These are phyloP conservation scores for Protophormia terraenovae DNA, from an alignment of 2,888 invertebrate genomes.

Conservation along the genomic window DNA sequence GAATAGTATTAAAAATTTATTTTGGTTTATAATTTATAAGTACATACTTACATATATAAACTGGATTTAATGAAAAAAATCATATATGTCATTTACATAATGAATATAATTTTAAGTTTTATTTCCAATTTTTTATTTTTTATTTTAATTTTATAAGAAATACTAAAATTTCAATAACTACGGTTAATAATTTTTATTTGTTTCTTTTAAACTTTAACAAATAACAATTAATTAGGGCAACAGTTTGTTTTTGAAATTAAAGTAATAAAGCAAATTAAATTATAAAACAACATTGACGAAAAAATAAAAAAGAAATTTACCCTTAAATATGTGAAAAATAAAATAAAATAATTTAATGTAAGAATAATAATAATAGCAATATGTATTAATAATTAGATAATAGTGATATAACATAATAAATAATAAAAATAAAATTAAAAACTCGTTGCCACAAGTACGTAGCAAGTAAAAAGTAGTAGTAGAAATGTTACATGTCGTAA, in stretches of 20 bases:
- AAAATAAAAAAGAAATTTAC: constrained; percentile 1
- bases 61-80: not conserved
- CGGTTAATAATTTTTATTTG: constrained; percentile 53
- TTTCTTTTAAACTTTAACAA: constrained; percentile 64
- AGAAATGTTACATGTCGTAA: constrained; percentile 11
- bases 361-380: constrained; percentile 23
- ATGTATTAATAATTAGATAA: constrained; percentile 13
- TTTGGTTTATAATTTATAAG: too few species aligned
- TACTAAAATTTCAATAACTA: constrained; percentile 57
- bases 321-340: constrained; percentile 35
- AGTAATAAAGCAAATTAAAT: constrained; percentile 68
- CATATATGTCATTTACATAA: constrained; percentile 1
- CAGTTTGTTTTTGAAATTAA: constrained; percentile 59
- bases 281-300: constrained; percentile 49
- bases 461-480: not conserved
- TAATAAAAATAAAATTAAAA: not conserved
- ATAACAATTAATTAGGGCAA: constrained; percentile 72
- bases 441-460: constrained; percentile 11
- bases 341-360: constrained; percentile 6
- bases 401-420: constrained; percentile 12
- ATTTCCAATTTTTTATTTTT: constrained; percentile 44
- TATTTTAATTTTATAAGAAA: constrained; percentile 6
- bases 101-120: constrained; percentile 53
- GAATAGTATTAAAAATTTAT: too few species aligned
- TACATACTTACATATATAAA: too few species aligned